These are phyloP conservation scores for Aphelinus certus DNA, from an alignment of 1,140 invertebrate genomes.

Conservation along the genomic window DNA sequence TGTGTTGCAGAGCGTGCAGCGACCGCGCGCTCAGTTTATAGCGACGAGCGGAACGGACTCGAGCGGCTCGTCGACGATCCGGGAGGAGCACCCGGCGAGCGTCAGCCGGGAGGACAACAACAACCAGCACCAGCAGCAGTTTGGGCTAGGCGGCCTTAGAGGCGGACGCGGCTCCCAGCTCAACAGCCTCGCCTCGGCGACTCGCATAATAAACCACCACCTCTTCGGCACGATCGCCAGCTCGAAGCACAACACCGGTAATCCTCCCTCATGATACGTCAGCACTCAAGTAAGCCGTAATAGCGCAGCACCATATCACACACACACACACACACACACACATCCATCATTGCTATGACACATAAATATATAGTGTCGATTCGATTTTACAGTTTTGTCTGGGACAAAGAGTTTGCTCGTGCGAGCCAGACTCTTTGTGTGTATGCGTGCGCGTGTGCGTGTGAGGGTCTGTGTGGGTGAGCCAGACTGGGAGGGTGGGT, in stretches of 20 bases:
- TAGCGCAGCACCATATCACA: conserved; percentile 37
- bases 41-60: conserved; percentile 51
- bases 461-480: too few relatives aligned
- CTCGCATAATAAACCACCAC: conserved; percentile 79
- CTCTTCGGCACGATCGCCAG: conserved; percentile 72
- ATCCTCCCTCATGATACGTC: conserved; percentile 36
- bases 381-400: too few relatives aligned
- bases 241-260: conserved; percentile 60
- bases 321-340: neutral
- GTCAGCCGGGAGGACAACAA: conserved; percentile 30
- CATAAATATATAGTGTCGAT: neutral
- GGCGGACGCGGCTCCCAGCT: conserved; percentile 61
- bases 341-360: conserved; percentile 1
- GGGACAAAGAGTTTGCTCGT: too few relatives aligned
- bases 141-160: conserved; percentile 47
- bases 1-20: conserved; percentile 54
- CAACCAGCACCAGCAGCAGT: conserved; percentile 25
- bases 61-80: conserved; percentile 47
- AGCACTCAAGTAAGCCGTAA: conserved; percentile 51
- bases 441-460: too few relatives aligned
- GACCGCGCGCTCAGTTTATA: conserved; percentile 53
- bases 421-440: too few relatives aligned
- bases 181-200: conserved; percentile 75
- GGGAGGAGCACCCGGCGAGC: conserved; percentile 35
- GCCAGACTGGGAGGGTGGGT: too few relatives aligned